Base-by-base conservation (phyloP, 2,888 invertebrate genomes). In the Tenodera sinensis region DNA sequence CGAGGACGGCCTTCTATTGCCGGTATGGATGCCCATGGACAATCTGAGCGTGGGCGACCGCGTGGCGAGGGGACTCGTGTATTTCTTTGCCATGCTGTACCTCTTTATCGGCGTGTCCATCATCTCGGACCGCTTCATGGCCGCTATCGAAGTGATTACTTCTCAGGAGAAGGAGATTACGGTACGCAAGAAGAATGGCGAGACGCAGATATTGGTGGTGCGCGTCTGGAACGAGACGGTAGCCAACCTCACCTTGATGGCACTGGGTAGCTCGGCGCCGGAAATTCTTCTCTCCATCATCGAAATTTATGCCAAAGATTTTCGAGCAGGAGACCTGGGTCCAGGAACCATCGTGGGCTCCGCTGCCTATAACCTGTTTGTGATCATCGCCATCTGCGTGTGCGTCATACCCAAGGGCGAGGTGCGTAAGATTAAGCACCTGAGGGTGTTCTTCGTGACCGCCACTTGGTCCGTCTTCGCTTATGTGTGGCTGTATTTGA, bases 151-250 rank as follows among this genome's bases (percentile, higher is more conserved):
- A 95, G 99, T 98, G 91, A 99, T 99, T 93, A 99, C 99, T 88
- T 99, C 99, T 0, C 97, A 98, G 93, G 99, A 99, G 93, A 97
- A 98, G 92, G 98, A 98, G 93, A 97, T 99, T 92, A 96, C 97
- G 92, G 97, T 99, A 90, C 97, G 97, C 92, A 97, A 97, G 91
- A 96, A 97, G 91, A 97, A 97, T 92, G 98, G 98, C 90, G 97
- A 98, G 90, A 96, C 96, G 25, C 97, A 98, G 92, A 97, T 97
- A 91, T 95, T 99, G 84, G 97, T 97, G 88, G 99, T 99, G 27
- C 95, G 99, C 90, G 97, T 99, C 90, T 99, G 99, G 99, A 99
- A 99, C 94, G 99, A 99, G 93, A 99, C 99, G 3, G 99, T 99
- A 84, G 99, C 99, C 91, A 99, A 99, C 94, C 94, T 99, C 91